Conservation (phyloP, 2,888 invertebrate genomes). For the Microplitis manilae region DNA sequence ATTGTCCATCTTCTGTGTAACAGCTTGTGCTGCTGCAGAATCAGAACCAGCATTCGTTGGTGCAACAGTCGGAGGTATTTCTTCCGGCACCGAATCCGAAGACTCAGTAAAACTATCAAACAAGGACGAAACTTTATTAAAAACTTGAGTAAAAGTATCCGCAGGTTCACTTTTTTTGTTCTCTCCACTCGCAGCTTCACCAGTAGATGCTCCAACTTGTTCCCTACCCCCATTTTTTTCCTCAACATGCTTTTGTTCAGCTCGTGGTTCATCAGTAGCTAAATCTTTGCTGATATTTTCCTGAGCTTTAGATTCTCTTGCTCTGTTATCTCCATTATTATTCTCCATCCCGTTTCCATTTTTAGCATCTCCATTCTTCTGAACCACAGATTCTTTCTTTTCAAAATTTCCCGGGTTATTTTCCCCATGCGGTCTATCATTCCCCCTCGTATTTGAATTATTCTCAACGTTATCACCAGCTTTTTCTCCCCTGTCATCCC, state of each 20-base stretch:
- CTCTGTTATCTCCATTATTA: conserved; percentile 33
- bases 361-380: conserved; percentile 15
- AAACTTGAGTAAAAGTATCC: background rate
- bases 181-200: background rate
- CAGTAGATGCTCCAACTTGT: background rate
- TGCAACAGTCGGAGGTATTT: background rate
- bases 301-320: conserved; percentile 10
- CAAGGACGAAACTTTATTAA: background rate
- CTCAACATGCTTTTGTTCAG: background rate
- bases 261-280: background rate
- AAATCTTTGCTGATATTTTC: background rate
- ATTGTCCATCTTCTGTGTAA: background rate
- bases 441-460: background rate
- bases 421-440: background rate
- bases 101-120: background rate
- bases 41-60: background rate
- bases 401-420: conserved; percentile 7
- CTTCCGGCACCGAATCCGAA: background rate
- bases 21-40: background rate
- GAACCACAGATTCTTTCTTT: background rate
- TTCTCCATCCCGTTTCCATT: conserved; percentile 34
- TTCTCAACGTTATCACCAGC: conserved; percentile 35
- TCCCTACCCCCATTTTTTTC: background rate
- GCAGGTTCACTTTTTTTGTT: conserved; percentile 1
- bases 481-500: conserved; percentile 3